These are phyloP conservation scores for Actias luna DNA, from an alignment of 2,888 invertebrate species.

Conservation along the genomic window DNA sequence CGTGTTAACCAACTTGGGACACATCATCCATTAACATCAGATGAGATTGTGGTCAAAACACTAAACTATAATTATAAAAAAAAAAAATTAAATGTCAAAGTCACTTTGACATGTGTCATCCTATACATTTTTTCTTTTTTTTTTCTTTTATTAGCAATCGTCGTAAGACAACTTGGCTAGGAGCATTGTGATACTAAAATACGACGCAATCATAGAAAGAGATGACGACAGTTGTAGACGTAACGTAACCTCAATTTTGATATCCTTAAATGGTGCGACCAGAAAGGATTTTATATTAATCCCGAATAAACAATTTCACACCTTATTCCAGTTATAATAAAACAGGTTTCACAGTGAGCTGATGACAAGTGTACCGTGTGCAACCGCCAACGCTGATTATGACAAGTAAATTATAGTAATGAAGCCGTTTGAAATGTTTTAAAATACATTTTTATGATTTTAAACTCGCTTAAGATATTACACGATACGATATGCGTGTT, in stretches of 20 bases:
- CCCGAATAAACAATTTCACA: background rate
- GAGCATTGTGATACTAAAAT: conserved; percentile 18
- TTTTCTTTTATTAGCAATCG: too few species aligned
- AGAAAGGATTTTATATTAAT: conserved; percentile 46
- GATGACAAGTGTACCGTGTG: conserved; percentile 55
- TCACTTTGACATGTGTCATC: too few species aligned
- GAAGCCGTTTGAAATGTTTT: conserved; percentile 49
- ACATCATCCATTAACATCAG: too few species aligned
- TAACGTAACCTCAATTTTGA: conserved; percentile 65
- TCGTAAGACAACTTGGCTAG: too few species aligned
- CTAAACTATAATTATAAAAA: too few species aligned
- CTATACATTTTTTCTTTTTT: too few species aligned
- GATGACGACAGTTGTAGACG: conserved; percentile 40
- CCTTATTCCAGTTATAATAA: background rate
- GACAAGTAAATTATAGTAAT: conserved; percentile 59
- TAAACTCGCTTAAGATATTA: conserved; percentile 35
- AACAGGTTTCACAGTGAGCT: background rate
- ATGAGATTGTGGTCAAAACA: too few species aligned
- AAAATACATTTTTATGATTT: conserved; percentile 45
- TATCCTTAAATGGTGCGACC: conserved; percentile 56
- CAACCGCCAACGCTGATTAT: conserved; percentile 58
- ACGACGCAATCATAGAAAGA: conserved; percentile 31
- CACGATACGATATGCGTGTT: conserved; percentile 27
- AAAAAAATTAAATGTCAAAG: too few species aligned
- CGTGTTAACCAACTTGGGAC: too few species aligned